These are phyloP conservation scores for Lampris megalopsis DNA, from an alignment of 2,113 vertebrate species.

Conservation along the genomic window DNA sequence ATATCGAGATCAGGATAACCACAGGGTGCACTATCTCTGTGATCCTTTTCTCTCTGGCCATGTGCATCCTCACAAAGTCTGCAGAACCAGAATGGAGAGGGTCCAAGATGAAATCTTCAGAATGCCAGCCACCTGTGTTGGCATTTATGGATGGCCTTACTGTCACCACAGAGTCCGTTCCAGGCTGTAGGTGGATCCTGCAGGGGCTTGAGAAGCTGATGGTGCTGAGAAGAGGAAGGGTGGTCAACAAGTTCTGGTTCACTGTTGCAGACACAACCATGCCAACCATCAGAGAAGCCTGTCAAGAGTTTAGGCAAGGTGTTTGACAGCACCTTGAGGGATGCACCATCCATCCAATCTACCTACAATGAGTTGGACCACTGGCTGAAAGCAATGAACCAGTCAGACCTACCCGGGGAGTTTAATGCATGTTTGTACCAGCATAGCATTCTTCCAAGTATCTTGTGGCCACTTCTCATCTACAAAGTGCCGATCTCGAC, in stretches of 20 bases:
- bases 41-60: no score
- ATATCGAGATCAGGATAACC: background rate
- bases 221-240: slow-evolving; percentile 9
- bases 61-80: no score
- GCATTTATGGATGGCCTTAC: background rate
- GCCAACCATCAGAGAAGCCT: slow-evolving; percentile 1
- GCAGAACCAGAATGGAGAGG: no score
- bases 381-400: slow-evolving; percentile 17
- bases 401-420: background rate
- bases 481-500: no score
- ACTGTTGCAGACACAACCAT: slow-evolving; percentile 16
- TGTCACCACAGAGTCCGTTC: background rate
- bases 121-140: no score
- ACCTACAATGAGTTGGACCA: slow-evolving; percentile 2
- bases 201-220: slow-evolving; percentile 9
- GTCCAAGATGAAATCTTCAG: no score
- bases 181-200: background rate
- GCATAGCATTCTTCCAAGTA: no score
- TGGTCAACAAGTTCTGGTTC: background rate
- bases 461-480: no score
- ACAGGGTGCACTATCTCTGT: no score
- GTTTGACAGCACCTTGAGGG: slow-evolving; percentile 23
- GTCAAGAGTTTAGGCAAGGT: slow-evolving; percentile 1
- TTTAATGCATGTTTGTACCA: slow-evolving; percentile 2
- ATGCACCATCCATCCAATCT: slow-evolving; percentile 27